Evolutionary conservation across 2,888 invertebrate genomes (phyloP), one percentile per base, ranked within the genome.

Genomic region (Brachycybe producta): DNA sequence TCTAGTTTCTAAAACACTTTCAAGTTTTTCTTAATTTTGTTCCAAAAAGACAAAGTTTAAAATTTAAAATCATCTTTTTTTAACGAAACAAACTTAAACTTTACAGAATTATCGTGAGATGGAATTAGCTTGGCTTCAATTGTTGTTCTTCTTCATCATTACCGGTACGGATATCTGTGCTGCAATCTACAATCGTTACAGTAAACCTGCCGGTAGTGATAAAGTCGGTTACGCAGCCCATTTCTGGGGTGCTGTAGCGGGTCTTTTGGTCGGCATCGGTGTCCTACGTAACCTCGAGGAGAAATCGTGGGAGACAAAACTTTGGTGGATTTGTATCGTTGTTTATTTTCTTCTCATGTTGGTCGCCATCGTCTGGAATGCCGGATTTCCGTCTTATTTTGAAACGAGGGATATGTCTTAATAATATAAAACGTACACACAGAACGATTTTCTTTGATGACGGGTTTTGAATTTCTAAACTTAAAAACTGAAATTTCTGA

Each of bases 101-200:
- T 72, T 72, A 30, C 70, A 90, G 87, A 98, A 98, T 68, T 98
- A 92, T 87, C 74, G 77, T 15, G 91, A 97, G 70, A 98, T 98
- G 97, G 86, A 92, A 62, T 90, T 82, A 64, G 88, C 90, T 1
- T 75, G 84, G 56, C 73, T 86, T 7, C 86, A 95, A 61, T 72
- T 95, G 23, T 64, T 84, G 5, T 77, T 91, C 19, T 85, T 97
- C 63, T 59, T 88, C 0, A 66, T 88, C 5, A 75, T 95, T 56
- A 83, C 84, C 3, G 76, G 73, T 0, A 79, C 82, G 35, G 97
- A 98, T 68, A 73, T 91, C 43, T 86, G 88, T 21, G 81, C 87
- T 11, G 92, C 95, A 0, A 76, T 97, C 28, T 94, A 92, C 69
- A 82, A 85, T 64, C 75, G 88, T 15, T 90, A 92, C 66, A 73